Percentiles rank a stretch among this genome's conserved stretches.
These are phyloP conservation scores for Zaprionus nigranus DNA, from an alignment of 1,140 invertebrate species.

Conservation along the genomic window DNA sequence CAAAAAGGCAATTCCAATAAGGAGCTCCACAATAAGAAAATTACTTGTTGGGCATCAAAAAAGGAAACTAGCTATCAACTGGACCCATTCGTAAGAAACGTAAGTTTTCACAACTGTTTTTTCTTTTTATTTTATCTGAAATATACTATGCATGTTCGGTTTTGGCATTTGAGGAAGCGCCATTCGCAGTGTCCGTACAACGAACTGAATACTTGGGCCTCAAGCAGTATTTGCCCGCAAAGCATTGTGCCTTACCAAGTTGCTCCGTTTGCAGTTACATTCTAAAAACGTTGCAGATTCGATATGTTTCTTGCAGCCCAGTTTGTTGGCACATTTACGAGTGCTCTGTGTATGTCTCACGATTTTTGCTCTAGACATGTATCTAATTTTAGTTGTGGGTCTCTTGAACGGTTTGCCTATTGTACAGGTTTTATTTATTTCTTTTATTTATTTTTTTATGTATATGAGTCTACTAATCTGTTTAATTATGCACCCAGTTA, in stretches of 20 bases:
- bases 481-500: conserved; percentile 61
- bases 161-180: conserved; percentile 70
- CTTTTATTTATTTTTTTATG: conserved; percentile 46
- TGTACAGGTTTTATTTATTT: conserved; percentile 58
- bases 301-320: conserved; percentile 21
- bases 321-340: conserved; percentile 41
- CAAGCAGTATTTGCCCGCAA: conserved; percentile 37
- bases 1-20: conserved; percentile 51
- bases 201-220: not conserved
- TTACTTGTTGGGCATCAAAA: conserved; percentile 44
- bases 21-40: conserved; percentile 44
- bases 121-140: conserved; percentile 35
- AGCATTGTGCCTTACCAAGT: not conserved
- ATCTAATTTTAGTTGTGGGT: conserved; percentile 54
- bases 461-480: conserved; percentile 59
- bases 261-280: conserved; percentile 31
- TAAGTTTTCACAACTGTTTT: conserved; percentile 57
- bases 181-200: not conserved
- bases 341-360: conserved; percentile 54
- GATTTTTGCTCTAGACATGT: conserved; percentile 67
- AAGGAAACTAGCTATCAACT: conserved; percentile 62
- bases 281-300: conserved; percentile 40
- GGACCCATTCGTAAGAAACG: conserved; percentile 38
- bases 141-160: conserved; percentile 35
- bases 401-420: conserved; percentile 26